These are phyloP conservation scores for Ptychadena robeensis DNA, from an alignment of 2,797 vertebrate species.

Conservation along the genomic window DNA sequence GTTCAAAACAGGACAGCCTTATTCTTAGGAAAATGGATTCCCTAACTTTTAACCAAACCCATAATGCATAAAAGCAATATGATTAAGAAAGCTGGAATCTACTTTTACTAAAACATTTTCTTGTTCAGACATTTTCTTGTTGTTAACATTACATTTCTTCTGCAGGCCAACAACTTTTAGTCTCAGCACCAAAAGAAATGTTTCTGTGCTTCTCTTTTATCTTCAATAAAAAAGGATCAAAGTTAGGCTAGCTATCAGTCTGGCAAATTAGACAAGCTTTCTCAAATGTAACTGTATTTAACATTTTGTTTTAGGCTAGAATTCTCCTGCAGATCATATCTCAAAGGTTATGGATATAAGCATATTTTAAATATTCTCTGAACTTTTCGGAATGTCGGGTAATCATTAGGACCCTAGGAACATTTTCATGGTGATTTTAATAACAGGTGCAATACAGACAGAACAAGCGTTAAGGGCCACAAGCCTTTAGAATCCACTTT, in stretches of 20 bases:
- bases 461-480: too few relatives aligned
- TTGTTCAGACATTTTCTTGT: not conserved
- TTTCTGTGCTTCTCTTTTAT: slow-evolving; percentile 10
- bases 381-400: not conserved
- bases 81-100: too few relatives aligned
- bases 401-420: not conserved
- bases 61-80: not conserved
- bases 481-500: too few relatives aligned
- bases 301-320: not conserved
- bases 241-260: slow-evolving; percentile 17
- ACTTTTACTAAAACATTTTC: not conserved
- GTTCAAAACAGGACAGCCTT: too few relatives aligned
- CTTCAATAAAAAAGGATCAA: slow-evolving; percentile 21
- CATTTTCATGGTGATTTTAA: too few relatives aligned
- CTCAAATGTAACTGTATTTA: slow-evolving; percentile 34
- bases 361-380: not conserved
- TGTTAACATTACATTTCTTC: not conserved
- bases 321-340: not conserved
- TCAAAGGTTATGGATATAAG: not conserved
- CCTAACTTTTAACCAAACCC: not conserved
- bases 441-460: too few relatives aligned
- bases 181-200: not conserved
- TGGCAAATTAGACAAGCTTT: slow-evolving; percentile 28
- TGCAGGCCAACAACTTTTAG: slow-evolving; percentile 21
- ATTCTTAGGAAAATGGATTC: too few relatives aligned